Base-by-base conservation (phyloP, 2,888 invertebrate genomes). In the Papilio protenor region DNA sequence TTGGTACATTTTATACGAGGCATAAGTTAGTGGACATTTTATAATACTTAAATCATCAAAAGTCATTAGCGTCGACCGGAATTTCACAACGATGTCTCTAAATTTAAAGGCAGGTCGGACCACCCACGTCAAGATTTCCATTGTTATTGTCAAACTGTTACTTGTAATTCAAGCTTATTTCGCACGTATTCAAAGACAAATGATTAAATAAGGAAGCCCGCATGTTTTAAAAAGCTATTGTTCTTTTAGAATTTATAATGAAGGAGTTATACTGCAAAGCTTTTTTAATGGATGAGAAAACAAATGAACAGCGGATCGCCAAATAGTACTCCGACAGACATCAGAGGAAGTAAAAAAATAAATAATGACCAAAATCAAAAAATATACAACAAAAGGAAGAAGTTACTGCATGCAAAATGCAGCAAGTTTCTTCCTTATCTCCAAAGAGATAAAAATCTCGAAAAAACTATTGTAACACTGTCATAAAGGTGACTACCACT, bases 401-500 rank as follows among this genome's bases (percentile, higher is more conserved):
- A 40, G 8, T 40, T 40, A 40, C 40, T 61, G 2, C 2, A 11
- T n/a, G 18, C 5, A 5, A 55, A 40, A 40, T 40, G 23, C n/a
- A 61, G 18, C 23, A 52, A 33, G n/a, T n/a, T 27, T 45, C 27
- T 40, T 40, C 55, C 55, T 64, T 2, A 21, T 66, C 52, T 64
- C 21, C 11, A 33, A 70, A 8, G 23, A 61, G 61, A 61, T 76
- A 57, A 66, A 66, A 66, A 73, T 73, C 47, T 69, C 10, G 16
- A 59, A 33, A 21, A 66, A 76, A 77, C 78, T 40, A 64, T 69
- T 57, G 75, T 27, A 59, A 78, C 40, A 64, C 66, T 55, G 64
- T 78, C 77, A 74, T 78, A 77, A 79, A 79, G 71, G 71, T 61
- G 78, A 75, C 73, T 66, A 75, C 77, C 47, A 61, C 52, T 70